Percentiles rank a stretch among this genome's conserved stretches.
phyloP scores from a whole-genome alignment of 2,113 vertebrate species.

The Limnothrissa miodon region DNA sequence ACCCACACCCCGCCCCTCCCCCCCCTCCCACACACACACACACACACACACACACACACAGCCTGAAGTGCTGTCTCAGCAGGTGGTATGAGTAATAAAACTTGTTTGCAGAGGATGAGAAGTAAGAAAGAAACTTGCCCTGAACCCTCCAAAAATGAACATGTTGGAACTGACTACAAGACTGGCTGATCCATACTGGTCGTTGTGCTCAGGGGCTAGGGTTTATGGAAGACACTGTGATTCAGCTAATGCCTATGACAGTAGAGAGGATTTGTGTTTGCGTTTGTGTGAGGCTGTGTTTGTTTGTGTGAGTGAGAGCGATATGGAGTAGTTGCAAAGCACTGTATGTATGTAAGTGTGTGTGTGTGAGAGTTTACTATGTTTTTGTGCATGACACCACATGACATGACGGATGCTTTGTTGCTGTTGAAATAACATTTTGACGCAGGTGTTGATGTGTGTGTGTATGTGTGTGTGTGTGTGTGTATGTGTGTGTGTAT shows the following conservation, averaged over 20 bases:
- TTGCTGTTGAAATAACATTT: neutral
- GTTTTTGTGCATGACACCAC: neutral
- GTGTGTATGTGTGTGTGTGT: conserved; percentile 1
- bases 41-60: neutral
- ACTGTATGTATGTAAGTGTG: neutral
- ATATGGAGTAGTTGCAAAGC: too few species aligned
- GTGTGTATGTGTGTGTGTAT: neutral
- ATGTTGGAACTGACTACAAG: too few species aligned
- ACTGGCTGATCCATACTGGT: too few species aligned
- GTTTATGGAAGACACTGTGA: too few species aligned
- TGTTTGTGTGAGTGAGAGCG: too few species aligned
- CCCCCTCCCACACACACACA: conserved; percentile 5
- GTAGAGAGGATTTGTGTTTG: neutral
- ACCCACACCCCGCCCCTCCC: too few species aligned
- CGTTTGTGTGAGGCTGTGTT: neutral
- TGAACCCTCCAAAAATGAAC: too few species aligned
- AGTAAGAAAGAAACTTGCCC: too few species aligned
- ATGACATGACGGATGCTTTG: conserved; percentile 1
- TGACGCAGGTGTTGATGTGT: neutral
- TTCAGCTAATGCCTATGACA: too few species aligned
- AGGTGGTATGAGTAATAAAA: too few species aligned
- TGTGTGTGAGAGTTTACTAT: neutral
- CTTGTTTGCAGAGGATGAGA: too few species aligned
- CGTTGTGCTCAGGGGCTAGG: too few species aligned
- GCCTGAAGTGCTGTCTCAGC: neutral